phyloP scores from a whole-genome alignment of 1,140 invertebrate species.

The Lanistes nyassanus region DNA sequence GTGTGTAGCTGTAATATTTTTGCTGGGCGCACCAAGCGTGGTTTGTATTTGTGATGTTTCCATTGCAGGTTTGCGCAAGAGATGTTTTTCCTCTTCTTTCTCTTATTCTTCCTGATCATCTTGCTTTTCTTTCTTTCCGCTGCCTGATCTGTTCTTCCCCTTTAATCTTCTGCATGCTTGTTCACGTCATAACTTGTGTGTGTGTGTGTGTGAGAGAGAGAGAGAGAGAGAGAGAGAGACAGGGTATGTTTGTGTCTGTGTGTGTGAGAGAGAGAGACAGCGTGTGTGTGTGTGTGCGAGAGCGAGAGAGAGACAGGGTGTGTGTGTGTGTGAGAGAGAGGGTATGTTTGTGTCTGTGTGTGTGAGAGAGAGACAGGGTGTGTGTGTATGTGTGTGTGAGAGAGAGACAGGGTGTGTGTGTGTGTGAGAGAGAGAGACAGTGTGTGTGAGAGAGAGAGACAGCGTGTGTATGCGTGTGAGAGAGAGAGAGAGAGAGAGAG shows the following conservation, averaged over 20 bases:
- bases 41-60: too few species aligned
- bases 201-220: background rate
- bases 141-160: background rate
- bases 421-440: background rate
- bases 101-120: background rate
- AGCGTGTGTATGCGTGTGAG: background rate
- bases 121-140: background rate
- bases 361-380: conserved; percentile 5
- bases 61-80: too few species aligned
- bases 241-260: background rate
- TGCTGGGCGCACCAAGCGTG: too few species aligned
- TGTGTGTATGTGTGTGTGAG: too few species aligned
- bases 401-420: background rate
- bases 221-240: background rate
- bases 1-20: too few species aligned
- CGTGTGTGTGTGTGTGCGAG: too few species aligned
- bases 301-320: too few species aligned
- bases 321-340: too few species aligned
- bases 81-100: background rate
- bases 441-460: background rate
- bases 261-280: conserved; percentile 6
- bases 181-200: background rate
- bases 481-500: conserved; percentile 2
- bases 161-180: background rate
- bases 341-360: background rate